Evolutionary conservation across 2,113 vertebrate genomes (phyloP).

Genomic region (Scophthalmus maximus): DNA sequence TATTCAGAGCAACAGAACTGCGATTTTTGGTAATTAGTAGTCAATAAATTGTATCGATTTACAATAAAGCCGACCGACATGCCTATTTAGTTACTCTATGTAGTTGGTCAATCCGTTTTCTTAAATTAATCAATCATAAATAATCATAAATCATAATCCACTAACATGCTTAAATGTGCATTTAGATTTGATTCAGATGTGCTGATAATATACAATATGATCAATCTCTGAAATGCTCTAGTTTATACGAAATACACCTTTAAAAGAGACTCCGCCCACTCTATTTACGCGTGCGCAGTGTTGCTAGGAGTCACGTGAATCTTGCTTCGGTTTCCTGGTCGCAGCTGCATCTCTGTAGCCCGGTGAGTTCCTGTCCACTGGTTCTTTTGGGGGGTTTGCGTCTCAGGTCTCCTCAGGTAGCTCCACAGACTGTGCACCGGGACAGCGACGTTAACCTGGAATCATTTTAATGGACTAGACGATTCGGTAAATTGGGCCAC

Average conservation of each 20-base stretch:
- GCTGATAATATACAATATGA: too few relatives aligned
- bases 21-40: too few relatives aligned
- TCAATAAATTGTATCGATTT: too few relatives aligned
- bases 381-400: neutral
- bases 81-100: too few relatives aligned
- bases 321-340: neutral
- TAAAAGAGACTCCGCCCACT: conserved; percentile 27
- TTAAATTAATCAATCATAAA: too few relatives aligned
- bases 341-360: neutral
- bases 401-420: neutral
- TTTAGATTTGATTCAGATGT: too few relatives aligned
- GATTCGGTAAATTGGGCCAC: neutral
- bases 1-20: too few relatives aligned
- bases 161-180: too few relatives aligned
- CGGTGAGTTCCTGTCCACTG: conserved; percentile 46
- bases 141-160: too few relatives aligned
- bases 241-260: conserved; percentile 25
- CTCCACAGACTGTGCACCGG: neutral
- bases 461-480: neutral
- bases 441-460: neutral
- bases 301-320: conserved; percentile 19
- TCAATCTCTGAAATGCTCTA: too few relatives aligned
- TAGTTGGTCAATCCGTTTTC: too few relatives aligned
- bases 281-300: conserved; percentile 9
- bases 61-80: too few relatives aligned